These are phyloP conservation scores for Muscidifurax raptorellus DNA, from an alignment of 1,140 invertebrate genomes.

Conservation along the genomic window DNA sequence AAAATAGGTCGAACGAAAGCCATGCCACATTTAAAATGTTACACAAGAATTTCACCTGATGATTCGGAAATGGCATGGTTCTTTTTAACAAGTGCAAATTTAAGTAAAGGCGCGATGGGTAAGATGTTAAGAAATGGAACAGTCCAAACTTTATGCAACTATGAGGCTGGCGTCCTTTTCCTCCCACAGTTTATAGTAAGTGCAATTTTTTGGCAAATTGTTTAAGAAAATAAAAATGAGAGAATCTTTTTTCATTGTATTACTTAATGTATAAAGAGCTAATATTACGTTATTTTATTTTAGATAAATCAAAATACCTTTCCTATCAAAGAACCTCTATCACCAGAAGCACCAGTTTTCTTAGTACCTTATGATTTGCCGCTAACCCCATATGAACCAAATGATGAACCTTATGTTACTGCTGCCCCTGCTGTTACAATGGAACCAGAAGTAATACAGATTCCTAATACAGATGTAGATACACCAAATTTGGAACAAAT, in stretches of 20 bases:
- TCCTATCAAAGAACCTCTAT: constrained; percentile 19
- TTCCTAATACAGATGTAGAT: not conserved
- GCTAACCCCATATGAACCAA: constrained; percentile 25
- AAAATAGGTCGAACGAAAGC: constrained; percentile 81
- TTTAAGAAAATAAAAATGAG: not conserved
- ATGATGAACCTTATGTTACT: constrained; percentile 44
- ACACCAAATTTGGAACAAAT: not conserved
- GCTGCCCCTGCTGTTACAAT: not conserved
- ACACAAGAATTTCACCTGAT: constrained; percentile 85
- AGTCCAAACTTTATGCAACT: constrained; percentile 86
- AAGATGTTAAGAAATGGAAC: constrained; percentile 73
- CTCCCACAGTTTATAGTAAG: constrained; percentile 89
- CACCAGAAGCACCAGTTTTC: constrained; percentile 26
- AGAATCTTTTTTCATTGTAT: not conserved
- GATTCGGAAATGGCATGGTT: constrained; percentile 84
- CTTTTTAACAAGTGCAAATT: constrained; percentile 92
- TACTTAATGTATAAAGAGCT: not conserved
- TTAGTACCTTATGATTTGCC: constrained; percentile 50
- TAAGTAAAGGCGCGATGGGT: constrained; percentile 98
- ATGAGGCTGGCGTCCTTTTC: constrained; percentile 94
- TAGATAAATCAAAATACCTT: constrained; percentile 41
- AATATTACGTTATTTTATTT: constrained; percentile 5
- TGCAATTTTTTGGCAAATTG: constrained; percentile 47
- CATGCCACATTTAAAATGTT: constrained; percentile 96
- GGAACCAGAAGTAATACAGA: not conserved